A percentile compares a stretch with the other conserved stretches of the same genome.
These are phyloP conservation scores for Cephalopachus bancanus DNA, from an alignment of 2,797 vertebrate species.

Conservation along the genomic window DNA sequence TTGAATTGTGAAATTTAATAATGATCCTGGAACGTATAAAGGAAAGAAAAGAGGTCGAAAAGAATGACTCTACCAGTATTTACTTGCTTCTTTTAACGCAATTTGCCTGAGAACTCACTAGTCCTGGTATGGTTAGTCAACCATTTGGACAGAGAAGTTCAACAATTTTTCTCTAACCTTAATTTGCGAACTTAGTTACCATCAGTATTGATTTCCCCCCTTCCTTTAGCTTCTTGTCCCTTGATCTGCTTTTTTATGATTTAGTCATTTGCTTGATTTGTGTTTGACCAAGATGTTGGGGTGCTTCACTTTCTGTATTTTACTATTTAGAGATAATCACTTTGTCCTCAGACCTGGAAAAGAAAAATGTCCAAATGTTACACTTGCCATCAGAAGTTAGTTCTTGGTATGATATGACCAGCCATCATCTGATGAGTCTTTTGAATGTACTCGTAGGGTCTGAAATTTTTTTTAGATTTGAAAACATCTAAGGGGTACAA, in stretches of 20 bases:
- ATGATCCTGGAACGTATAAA: neutral
- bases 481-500: no score
- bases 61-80: neutral
- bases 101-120: neutral
- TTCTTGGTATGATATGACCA: neutral
- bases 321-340: neutral
- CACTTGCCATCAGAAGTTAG: neutral
- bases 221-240: neutral
- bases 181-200: neutral
- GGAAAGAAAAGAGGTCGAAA: neutral
- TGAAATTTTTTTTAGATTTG: neutral
- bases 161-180: neutral
- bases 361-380: neutral
- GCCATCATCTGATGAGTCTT: neutral
- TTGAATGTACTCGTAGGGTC: neutral
- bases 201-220: neutral
- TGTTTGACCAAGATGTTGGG: neutral
- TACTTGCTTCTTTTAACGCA: neutral
- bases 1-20: neutral
- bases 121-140: neutral
- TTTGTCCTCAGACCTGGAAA: neutral
- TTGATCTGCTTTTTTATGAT: neutral
- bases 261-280: neutral
- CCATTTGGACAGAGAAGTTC: no score
- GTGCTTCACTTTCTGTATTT: neutral